A percentile compares a stretch with the other conserved stretches of the same genome.
These are phyloP conservation scores for Drosophila aldrichi DNA, from an alignment of 2,888 invertebrate genomes.

Conservation along the genomic window DNA sequence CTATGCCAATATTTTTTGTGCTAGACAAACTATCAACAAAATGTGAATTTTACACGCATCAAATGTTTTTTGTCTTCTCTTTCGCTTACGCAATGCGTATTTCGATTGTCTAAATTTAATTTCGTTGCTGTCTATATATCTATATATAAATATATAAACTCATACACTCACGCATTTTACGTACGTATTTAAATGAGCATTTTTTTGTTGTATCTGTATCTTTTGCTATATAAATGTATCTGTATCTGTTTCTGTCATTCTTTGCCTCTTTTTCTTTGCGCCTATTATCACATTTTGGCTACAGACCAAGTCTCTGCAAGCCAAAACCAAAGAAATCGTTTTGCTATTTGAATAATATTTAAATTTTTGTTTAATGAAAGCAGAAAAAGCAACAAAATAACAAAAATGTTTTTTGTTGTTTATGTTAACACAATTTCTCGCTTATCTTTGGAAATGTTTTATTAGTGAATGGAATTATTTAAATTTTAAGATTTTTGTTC, in stretches of 20 bases:
- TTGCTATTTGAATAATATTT: constrained; percentile 14
- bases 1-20: constrained; percentile 55
- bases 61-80: constrained; percentile 4
- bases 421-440: neutral
- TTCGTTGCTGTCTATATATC: constrained; percentile 35
- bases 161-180: constrained; percentile 3
- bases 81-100: constrained; percentile 46
- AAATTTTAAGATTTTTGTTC: neutral
- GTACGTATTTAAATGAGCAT: constrained; percentile 15
- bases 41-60: constrained; percentile 2
- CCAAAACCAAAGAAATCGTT: constrained; percentile 42
- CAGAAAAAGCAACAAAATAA: neutral
- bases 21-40: constrained; percentile 7
- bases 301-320: constrained; percentile 31
- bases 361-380: constrained; percentile 37
- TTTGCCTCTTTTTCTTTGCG: constrained; percentile 12
- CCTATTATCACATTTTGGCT: constrained; percentile 43
- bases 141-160: constrained; percentile 14
- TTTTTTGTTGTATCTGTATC: constrained; percentile 16
- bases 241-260: neutral
- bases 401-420: neutral
- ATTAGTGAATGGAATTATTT: neutral
- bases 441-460: constrained; percentile 24
- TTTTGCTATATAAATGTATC: neutral
- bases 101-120: constrained; percentile 60